Percentiles rank a stretch among this genome's conserved stretches.
These are phyloP conservation scores for Ibycter americanus DNA, from an alignment of 2,797 vertebrate genomes.

Conservation along the genomic window DNA sequence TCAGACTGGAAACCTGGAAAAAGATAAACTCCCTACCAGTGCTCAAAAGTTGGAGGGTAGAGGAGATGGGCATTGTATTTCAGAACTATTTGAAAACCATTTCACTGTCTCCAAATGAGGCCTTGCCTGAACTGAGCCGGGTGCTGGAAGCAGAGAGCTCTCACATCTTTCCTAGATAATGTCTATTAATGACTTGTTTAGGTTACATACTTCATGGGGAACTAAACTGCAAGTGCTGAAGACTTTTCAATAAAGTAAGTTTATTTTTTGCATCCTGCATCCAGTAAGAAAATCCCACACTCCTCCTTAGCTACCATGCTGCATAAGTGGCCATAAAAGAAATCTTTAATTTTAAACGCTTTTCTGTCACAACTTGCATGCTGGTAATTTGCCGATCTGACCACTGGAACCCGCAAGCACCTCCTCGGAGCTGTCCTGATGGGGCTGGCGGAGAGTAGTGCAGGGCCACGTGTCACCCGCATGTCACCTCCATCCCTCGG, in stretches of 20 bases:
- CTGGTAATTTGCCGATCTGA: neutral
- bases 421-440: neutral
- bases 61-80: rapidly evolving
- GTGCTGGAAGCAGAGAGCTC: neutral
- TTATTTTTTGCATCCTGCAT: neutral
- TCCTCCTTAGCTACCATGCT: neutral
- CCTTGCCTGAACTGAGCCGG: neutral
- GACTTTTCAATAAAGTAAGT: neutral
- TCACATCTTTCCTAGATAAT: neutral
- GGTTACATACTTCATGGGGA: neutral
- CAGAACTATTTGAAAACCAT: neutral
- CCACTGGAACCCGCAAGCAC: neutral
- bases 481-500: slow-evolving; percentile 2
- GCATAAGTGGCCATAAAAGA: neutral
- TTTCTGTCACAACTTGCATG: rapidly evolving
- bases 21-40: neutral
- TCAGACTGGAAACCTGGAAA: neutral
- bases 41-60: neutral
- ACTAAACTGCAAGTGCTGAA: neutral
- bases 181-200: neutral
- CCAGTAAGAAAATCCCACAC: neutral
- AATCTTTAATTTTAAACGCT: neutral
- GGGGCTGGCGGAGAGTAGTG: neutral
- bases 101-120: neutral
- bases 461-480: neutral